Percentiles rank a stretch among this genome's conserved stretches.
Conservation (phyloP, 2,113 vertebrate species). For the Tamias sibiricus region DNA sequence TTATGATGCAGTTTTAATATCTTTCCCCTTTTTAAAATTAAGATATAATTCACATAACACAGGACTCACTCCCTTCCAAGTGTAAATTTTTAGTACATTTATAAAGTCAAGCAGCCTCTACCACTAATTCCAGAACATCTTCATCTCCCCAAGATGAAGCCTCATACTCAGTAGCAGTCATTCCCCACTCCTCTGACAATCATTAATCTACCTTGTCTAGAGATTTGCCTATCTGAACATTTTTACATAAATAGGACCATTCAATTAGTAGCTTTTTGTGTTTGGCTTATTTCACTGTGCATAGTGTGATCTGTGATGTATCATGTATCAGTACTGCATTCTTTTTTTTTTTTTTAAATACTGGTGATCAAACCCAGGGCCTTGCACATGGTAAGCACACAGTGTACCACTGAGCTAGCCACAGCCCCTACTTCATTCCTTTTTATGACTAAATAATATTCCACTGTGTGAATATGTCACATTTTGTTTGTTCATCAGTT, state of each 20-base stretch:
- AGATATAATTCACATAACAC: not conserved
- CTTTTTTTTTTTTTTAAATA: not conserved
- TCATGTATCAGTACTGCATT: not conserved
- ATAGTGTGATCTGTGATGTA: not conserved
- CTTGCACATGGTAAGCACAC: not conserved
- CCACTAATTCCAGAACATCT: not conserved
- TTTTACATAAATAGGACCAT: not conserved
- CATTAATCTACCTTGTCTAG: not conserved
- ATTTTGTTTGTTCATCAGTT: not conserved
- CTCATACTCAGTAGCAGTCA: not conserved
- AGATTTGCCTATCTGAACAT: not conserved
- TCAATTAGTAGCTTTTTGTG: not conserved
- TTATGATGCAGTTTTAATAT: conserved; percentile 13
- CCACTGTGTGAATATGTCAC: not conserved
- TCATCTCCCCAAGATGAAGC: not conserved
- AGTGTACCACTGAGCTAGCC: not conserved
- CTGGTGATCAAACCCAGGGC: no score
- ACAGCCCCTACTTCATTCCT: not conserved
- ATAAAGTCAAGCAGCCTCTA: not conserved
- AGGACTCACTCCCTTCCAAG: not conserved
- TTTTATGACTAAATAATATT: conserved; percentile 3
- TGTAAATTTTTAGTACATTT: not conserved
- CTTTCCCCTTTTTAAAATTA: not conserved
- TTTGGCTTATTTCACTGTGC: not conserved
- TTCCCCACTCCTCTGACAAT: not conserved